Conservation (phyloP, 2,888 invertebrate species). For the Tenthredo distinguenda region DNA sequence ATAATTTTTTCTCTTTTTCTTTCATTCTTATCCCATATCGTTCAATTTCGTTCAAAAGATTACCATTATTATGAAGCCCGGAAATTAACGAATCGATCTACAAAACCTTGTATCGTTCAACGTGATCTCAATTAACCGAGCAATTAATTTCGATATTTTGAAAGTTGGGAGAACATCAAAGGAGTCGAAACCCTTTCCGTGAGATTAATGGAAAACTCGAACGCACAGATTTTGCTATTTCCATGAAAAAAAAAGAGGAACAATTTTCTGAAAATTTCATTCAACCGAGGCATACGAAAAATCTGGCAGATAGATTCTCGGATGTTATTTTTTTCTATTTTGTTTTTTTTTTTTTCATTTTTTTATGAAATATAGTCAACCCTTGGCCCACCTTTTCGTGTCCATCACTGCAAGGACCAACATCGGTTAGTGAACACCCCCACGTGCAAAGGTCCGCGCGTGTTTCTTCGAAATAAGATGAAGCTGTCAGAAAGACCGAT, state of each 20-base stretch:
- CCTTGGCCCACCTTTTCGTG: neutral
- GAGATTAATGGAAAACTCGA: neutral
- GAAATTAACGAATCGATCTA: neutral
- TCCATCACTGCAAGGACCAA: neutral
- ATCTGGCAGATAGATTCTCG: neutral
- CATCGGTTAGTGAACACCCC: conserved; percentile 10
- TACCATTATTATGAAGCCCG: neutral
- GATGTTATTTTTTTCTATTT: neutral
- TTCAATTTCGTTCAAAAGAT: neutral
- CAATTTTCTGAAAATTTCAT: too few species aligned
- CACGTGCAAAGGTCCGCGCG: conserved; percentile 1
- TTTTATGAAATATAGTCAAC: neutral
- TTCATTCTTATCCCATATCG: neutral
- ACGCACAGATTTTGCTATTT: neutral
- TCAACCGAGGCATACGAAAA: too few species aligned
- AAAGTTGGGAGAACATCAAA: neutral
- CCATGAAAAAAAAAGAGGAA: too few species aligned
- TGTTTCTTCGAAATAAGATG: conserved; percentile 64
- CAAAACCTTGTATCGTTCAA: neutral
- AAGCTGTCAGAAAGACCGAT: conserved; percentile 75
- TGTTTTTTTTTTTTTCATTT: neutral
- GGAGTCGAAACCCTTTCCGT: neutral
- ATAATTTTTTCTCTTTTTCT: neutral
- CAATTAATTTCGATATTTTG: neutral
- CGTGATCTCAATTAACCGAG: neutral